These are phyloP conservation scores for Aspidoscelis tigris DNA, from an alignment of 2,113 vertebrate species.

Conservation along the genomic window DNA sequence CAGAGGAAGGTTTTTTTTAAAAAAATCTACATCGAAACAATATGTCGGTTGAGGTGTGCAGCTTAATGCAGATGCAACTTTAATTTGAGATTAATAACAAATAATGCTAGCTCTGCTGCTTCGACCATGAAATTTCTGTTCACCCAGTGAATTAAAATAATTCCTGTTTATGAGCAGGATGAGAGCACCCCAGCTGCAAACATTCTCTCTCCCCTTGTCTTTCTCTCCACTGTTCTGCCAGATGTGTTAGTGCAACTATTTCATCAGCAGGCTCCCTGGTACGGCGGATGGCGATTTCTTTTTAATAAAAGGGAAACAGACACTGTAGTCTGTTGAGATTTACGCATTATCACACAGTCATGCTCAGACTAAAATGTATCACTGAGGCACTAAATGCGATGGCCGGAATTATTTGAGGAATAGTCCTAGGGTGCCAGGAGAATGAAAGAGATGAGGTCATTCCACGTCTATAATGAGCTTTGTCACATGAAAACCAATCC, in stretches of 20 bases:
- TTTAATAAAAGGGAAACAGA: constrained; percentile 3
- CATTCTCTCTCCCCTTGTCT: background rate
- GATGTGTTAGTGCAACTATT: background rate
- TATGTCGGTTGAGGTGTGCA: background rate
- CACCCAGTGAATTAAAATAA: background rate
- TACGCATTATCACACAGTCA: accelerated
- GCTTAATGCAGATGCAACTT: background rate
- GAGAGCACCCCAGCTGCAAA: constrained; percentile 1
- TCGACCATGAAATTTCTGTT: constrained; percentile 16
- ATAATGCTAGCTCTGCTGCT: background rate
- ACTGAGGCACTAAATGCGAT: background rate
- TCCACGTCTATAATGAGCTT: background rate
- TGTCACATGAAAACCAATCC: background rate
- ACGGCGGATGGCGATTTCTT: background rate
- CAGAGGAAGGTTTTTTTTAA: background rate
- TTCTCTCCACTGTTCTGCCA: background rate
- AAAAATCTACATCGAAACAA: background rate
- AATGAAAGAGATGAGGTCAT: background rate
- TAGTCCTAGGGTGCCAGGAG: background rate
- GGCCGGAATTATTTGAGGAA: background rate
- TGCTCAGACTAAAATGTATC: background rate
- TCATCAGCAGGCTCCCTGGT: constrained; percentile 17
- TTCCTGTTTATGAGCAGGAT: background rate
- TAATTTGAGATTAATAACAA: background rate
- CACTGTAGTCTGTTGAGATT: background rate